A percentile compares a stretch with the other conserved stretches of the same genome.
These are phyloP conservation scores for Gobius niger DNA, from an alignment of 2,113 vertebrate species.

Conservation along the genomic window DNA sequence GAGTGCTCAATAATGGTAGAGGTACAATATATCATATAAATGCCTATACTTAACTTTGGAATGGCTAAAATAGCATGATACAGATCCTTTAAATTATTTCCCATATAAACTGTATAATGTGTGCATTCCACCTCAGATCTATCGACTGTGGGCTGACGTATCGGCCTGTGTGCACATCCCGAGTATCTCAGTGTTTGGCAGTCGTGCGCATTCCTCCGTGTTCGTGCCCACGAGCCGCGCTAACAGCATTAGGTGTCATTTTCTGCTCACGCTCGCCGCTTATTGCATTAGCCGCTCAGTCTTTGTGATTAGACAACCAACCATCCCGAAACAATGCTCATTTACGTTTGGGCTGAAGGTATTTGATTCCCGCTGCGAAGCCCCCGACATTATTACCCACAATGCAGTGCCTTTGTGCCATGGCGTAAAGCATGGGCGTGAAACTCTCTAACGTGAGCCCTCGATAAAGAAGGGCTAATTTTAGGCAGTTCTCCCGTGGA, in stretches of 20 bases:
- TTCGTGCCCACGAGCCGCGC: neutral
- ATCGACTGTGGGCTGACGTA: neutral
- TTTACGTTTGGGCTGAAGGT: constrained; percentile 50
- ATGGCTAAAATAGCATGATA: too few relatives aligned
- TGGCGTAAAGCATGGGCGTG: constrained; percentile 49
- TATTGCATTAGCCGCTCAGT: constrained; percentile 31
- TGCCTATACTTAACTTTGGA: too few relatives aligned
- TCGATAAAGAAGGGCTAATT: constrained; percentile 56
- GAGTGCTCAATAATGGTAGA: too few relatives aligned
- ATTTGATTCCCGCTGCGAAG: constrained; percentile 54
- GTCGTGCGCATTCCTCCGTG: constrained; percentile 3
- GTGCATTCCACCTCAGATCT: neutral
- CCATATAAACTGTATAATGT: neutral
- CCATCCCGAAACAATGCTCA: constrained; percentile 52
- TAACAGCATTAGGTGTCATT: constrained; percentile 19
- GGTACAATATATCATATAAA: too few relatives aligned
- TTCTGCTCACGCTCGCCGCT: constrained; percentile 17
- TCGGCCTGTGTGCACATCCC: neutral
- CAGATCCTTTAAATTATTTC: too few relatives aligned
- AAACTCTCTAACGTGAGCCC: constrained; percentile 50
- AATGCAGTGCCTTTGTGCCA: constrained; percentile 49
- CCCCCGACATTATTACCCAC: constrained; percentile 46
- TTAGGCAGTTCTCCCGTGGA: constrained; percentile 42
- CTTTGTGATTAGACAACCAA: constrained; percentile 57
- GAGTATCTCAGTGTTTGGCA: neutral